These are phyloP conservation scores for Oryzias woworae DNA, from an alignment of 2,113 vertebrate species.

Conservation along the genomic window DNA sequence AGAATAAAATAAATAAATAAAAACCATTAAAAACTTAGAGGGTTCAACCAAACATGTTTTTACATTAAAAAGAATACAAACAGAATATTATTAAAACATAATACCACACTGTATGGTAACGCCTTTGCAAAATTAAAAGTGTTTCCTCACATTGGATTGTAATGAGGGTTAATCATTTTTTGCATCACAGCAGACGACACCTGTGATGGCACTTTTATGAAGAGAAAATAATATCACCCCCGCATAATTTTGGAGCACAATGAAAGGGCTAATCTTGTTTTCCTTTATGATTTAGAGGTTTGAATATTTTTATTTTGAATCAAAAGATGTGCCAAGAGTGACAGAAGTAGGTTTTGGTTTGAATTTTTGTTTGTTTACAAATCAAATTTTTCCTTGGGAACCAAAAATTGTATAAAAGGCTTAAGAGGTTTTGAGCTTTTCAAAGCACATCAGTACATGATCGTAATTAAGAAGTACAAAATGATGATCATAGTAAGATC, in stretches of 20 bases:
- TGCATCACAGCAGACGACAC: too few relatives aligned
- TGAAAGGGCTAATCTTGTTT: constrained; percentile 23
- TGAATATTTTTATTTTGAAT: constrained; percentile 24
- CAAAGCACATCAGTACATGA: not conserved
- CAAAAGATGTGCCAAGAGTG: constrained; percentile 22
- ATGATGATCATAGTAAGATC: not conserved
- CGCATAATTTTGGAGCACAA: not conserved
- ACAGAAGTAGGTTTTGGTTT: constrained; percentile 17
- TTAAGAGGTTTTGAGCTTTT: not conserved
- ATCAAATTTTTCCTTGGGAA: not conserved
- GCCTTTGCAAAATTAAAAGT: too few relatives aligned
- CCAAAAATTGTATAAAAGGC: not conserved
- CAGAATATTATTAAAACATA: too few relatives aligned
- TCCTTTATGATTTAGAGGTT: not conserved
- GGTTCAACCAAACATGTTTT: too few relatives aligned
- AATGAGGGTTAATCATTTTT: too few relatives aligned
- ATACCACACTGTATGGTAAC: too few relatives aligned
- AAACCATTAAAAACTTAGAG: too few relatives aligned
- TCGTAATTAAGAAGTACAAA: not conserved
- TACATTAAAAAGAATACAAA: too few relatives aligned
- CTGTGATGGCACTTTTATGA: too few relatives aligned
- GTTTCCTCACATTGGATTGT: too few relatives aligned
- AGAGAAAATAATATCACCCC: too few relatives aligned
- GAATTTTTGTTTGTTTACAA: constrained; percentile 4
- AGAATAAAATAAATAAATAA: too few relatives aligned